Evolutionary conservation across 2,888 invertebrate species (phyloP), one percentile per base, ranked within the genome.

Genomic region (Clostera curtula): DNA sequence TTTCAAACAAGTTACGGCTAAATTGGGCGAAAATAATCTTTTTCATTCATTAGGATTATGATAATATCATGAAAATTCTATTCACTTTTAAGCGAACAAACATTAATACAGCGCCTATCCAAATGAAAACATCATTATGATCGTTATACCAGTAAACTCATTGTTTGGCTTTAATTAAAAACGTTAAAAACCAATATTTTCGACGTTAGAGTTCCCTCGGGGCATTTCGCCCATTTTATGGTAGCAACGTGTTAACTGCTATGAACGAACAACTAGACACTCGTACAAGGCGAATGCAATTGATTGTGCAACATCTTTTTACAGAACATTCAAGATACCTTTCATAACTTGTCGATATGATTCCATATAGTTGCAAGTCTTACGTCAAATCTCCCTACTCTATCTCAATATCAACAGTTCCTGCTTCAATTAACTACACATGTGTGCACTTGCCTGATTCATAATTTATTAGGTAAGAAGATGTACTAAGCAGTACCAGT

Each of bases 241-340:
- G 47, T 48, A 45, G 41, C 34, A 36, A 29, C 34, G 39, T 45
- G 44, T 43, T 47, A 45, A 52, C 40, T 38, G 27, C 35, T 36
- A 31, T 31, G 37, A 48, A 43, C 44, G 47, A 41, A 50, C 34
- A 24, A 19, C 15, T 31, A 31, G n/a, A n/a, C n/a, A n/a, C n/a
- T n/a, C n/a, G n/a, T 35, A 41, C 33, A 24, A 34, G 25, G 33
- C 18, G 17, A 19, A 30, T 26, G 31, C 28, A 23, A 8, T 26
- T 11, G 26, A 27, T 42, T 44, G 32, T 27, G 39, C 24, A 34
- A 29, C 19, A 20, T 29, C 27, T 32, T 20, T 3, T 23, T 29
- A 29, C 23, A 30, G 19, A 26, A 29, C 25, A 18, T 10, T 19
- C 2, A 11, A 11, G 20, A 21, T 1, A 15, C 27, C 20, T 22